Percentiles rank a stretch among this genome's conserved stretches.
Evolutionary conservation across 2,888 invertebrate species (phyloP).

Genomic region (Sarcophaga variegata): DNA sequence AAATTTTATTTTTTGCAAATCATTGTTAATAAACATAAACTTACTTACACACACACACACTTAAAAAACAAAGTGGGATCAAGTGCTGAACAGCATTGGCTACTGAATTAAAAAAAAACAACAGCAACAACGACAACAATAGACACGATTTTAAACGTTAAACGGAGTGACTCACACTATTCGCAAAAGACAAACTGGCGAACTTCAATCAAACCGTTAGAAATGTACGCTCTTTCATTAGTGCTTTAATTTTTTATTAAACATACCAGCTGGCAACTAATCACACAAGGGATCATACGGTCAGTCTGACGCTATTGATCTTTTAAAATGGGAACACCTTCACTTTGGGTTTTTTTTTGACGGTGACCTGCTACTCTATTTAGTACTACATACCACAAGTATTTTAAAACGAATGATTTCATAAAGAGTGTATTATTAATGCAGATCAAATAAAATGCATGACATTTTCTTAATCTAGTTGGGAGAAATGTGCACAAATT

Average conservation of each 20-base stretch:
- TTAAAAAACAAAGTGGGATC: conserved; percentile 12
- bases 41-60: conserved; percentile 8
- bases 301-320: conserved; percentile 17
- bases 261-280: conserved; percentile 10
- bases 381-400: too few relatives aligned
- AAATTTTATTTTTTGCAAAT: conserved; percentile 43
- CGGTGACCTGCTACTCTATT: background rate
- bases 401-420: too few relatives aligned
- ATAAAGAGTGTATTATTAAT: background rate
- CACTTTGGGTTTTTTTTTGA: background rate
- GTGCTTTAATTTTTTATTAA: background rate
- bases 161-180: conserved; percentile 44
- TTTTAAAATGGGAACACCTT: conserved; percentile 39
- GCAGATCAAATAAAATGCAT: background rate
- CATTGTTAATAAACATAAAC: conserved; percentile 44
- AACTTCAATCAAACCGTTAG: background rate
- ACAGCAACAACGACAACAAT: background rate
- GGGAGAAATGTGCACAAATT: conserved; percentile 16
- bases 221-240: background rate
- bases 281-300: conserved; percentile 8
- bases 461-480: conserved; percentile 18
- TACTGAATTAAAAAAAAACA: background rate
- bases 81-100: conserved; percentile 46
- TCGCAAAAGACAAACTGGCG: background rate
- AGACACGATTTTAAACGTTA: conserved; percentile 16